Evolutionary conservation across 2,888 invertebrate species (phyloP).

Genomic region (Catocala nupta): DNA sequence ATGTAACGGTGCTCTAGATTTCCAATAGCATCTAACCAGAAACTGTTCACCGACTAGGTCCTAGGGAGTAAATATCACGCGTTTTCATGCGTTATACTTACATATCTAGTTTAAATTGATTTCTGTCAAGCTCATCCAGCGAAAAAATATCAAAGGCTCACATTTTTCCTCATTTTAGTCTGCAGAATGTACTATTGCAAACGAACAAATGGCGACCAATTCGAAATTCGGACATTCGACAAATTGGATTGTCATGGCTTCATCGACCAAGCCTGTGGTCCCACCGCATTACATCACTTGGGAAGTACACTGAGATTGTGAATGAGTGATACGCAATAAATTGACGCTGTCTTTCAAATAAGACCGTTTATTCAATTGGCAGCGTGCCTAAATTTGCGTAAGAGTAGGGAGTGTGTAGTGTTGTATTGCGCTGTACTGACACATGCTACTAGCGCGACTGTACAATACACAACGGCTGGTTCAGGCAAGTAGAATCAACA

Average conservation of each 20-base stretch:
- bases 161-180: too few species aligned
- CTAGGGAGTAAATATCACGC: neutral
- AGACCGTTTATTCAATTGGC: slow-evolving; percentile 40
- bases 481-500: slow-evolving; percentile 3
- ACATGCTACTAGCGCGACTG: slow-evolving; percentile 2
- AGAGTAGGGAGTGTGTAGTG: slow-evolving; percentile 6
- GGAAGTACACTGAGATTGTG: slow-evolving; percentile 18
- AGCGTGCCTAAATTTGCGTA: slow-evolving; percentile 35
- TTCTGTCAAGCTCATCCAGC: too few species aligned
- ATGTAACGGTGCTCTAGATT: neutral
- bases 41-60: neutral
- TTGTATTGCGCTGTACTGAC: neutral
- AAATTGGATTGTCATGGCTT: too few species aligned
- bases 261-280: too few species aligned
- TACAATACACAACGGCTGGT: slow-evolving; percentile 2
- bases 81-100: too few species aligned
- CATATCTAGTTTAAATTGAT: too few species aligned
- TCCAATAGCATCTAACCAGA: neutral
- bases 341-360: slow-evolving; percentile 38
- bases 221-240: too few species aligned
- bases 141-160: too few species aligned
- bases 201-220: too few species aligned
- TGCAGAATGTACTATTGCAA: too few species aligned
- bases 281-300: neutral
- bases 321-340: slow-evolving; percentile 40